These are phyloP conservation scores for Pemphredon lugubris DNA, from an alignment of 2,888 invertebrate species.

Conservation along the genomic window DNA sequence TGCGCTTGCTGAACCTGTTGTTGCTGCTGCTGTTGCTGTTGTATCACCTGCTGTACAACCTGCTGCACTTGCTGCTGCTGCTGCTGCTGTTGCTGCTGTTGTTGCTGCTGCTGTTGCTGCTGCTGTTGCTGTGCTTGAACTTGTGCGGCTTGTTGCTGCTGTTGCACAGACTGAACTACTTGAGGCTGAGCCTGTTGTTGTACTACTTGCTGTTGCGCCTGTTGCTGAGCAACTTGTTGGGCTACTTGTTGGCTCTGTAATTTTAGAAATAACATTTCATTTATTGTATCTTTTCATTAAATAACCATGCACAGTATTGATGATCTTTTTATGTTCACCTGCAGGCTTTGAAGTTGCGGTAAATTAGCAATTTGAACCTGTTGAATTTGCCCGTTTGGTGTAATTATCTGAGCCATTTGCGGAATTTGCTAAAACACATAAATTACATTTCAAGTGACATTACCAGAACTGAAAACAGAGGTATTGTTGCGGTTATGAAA, in stretches of 20 bases:
- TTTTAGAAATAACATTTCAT: conserved; percentile 12
- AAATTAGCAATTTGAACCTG: conserved; percentile 92
- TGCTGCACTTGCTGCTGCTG: conserved; percentile 65
- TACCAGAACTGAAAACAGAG: background rate
- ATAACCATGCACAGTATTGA: conserved; percentile 2
- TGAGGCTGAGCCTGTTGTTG: conserved; percentile 71
- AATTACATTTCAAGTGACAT: conserved; percentile 5
- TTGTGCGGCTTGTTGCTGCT: conserved; percentile 72
- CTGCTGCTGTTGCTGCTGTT: conserved; percentile 67
- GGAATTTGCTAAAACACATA: conserved; percentile 83
- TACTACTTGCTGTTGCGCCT: conserved; percentile 72
- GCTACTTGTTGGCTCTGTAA: conserved; percentile 75
- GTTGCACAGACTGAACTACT: conserved; percentile 69
- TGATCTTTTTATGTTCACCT: conserved; percentile 62
- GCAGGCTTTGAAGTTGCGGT: conserved; percentile 80
- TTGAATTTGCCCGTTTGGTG: conserved; percentile 93
- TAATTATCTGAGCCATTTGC: conserved; percentile 91
- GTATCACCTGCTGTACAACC: conserved; percentile 64
- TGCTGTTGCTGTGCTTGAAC: conserved; percentile 68
- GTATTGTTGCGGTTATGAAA: no score
- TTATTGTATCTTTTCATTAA: background rate
- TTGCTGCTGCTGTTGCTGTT: conserved; percentile 69
- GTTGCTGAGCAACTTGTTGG: conserved; percentile 69
- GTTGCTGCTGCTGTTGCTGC: conserved; percentile 64
- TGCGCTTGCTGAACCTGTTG: conserved; percentile 72